Evolutionary conservation across 92 coral and sea anemone genomes (phyloP), one percentile per base, ranked within the genome.

Genomic region (Diadumene lineata): DNA sequence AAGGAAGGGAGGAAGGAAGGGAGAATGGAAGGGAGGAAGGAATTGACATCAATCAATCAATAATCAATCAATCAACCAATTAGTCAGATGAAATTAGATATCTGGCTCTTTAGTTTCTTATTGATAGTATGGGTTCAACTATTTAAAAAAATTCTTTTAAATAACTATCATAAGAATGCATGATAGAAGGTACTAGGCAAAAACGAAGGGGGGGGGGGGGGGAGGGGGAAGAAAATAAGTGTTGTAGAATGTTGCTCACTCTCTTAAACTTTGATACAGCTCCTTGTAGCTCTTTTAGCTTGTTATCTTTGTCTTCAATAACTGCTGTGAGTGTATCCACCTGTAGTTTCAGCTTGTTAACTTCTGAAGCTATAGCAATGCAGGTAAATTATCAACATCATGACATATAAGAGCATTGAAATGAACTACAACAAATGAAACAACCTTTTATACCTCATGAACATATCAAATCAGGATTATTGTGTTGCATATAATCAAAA

Each of bases 281-380:
- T 50, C 83, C 93, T 46, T 88, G 92, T 24, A 92, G 65, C 34
- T 94, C 98, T 21, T 83, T 86, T 10, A 94, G 56, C 30, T 83
- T 80, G 31, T 55, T 83, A 64, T 94, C 98, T 46, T 91, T 91
- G 56, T 88, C 97, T n/a, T 83, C 86, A 57, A 85, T 64, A 55
- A 87, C 90, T 29, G 88, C 92, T 34, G 84, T 88, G 34, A 94
- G 85, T 56, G 92, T 82, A 48, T 94, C 98, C 38, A 91, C 79
- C 72, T 94, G 89, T 58, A 94, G 60, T 64, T 86, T 94, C 15
- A 94, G 80, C 61, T 87, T 89, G 64, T 80, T 94, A 23, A 94
- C 98, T 68, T 94, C 98, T 56, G 98, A 94, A 1, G 98, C 98
- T 94, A 51, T 23, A 53, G 19, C 19, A 53, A 13, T 4, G 13